Evolutionary conservation across 2,797 vertebrate genomes (phyloP).

Genomic region (Spinus olivaceus): DNA sequence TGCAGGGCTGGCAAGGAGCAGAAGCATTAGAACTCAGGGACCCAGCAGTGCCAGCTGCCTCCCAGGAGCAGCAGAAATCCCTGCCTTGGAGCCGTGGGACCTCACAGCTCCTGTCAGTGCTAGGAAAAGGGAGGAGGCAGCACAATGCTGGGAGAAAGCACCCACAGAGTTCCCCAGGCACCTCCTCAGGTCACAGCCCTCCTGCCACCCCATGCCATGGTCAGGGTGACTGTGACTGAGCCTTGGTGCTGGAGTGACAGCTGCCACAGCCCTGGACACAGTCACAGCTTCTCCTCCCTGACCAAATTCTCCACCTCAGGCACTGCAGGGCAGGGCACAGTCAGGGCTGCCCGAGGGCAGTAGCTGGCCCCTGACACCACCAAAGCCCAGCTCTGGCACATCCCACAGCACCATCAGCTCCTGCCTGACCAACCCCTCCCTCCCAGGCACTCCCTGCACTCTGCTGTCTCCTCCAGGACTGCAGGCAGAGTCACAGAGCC

Average conservation of each 20-base stretch:
- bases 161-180: neutral
- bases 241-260: neutral
- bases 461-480: neutral
- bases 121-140: neutral
- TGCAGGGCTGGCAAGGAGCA: neutral
- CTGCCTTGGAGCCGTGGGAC: accelerated
- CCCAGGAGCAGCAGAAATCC: neutral
- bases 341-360: neutral
- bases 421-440: neutral
- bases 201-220: neutral
- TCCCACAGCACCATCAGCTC: neutral
- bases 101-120: neutral
- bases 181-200: neutral
- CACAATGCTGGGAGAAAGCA: accelerated
- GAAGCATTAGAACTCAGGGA: neutral
- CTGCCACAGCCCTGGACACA: neutral
- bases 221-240: neutral
- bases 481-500: neutral
- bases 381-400: neutral
- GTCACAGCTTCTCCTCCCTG: neutral
- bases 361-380: neutral
- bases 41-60: neutral
- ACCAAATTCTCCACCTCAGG: neutral
- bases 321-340: neutral
- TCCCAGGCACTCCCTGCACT: neutral